Conservation (phyloP, 2,797 vertebrate species). For the Protonibea diacanthus region DNA sequence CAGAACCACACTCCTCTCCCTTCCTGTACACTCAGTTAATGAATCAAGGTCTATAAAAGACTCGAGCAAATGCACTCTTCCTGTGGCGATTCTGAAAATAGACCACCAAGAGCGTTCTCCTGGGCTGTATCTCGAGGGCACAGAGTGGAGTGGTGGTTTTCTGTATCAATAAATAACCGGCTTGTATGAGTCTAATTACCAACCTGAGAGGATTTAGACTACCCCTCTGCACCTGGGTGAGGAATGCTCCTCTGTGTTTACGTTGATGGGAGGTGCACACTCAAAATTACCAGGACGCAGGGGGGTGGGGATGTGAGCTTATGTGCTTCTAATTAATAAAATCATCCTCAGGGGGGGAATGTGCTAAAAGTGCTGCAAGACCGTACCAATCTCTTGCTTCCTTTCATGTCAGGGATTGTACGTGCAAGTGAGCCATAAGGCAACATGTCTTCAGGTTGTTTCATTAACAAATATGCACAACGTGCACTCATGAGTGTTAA, state of each 20-base stretch:
- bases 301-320: constrained; percentile 25
- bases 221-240: constrained; percentile 70
- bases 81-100: constrained; percentile 62
- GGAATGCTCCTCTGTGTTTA: constrained; percentile 72
- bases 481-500: constrained; percentile 7
- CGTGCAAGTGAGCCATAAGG: constrained; percentile 30
- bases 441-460: constrained; percentile 42
- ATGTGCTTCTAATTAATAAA: constrained; percentile 74
- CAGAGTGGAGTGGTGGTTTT: constrained; percentile 48
- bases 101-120: constrained; percentile 56
- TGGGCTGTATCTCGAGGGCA: constrained; percentile 43
- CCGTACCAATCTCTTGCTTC: constrained; percentile 26
- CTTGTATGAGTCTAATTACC: constrained; percentile 75
- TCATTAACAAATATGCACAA: constrained; percentile 31
- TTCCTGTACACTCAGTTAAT: constrained; percentile 29
- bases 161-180: constrained; percentile 77
- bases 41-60: constrained; percentile 50
- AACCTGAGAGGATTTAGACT: constrained; percentile 70
- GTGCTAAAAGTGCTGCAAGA: constrained; percentile 34
- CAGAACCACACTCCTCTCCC: constrained; percentile 32
- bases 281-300: constrained; percentile 41
- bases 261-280: constrained; percentile 62
- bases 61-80: constrained; percentile 36
- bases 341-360: constrained; percentile 34
- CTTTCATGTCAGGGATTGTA: constrained; percentile 31